A percentile compares a stretch with the other conserved stretches of the same genome.
Evolutionary conservation across 37 sponge, comb jelly and placozoan species (phyloP).

Genomic region (Halisarca cf. caerulea): DNA sequence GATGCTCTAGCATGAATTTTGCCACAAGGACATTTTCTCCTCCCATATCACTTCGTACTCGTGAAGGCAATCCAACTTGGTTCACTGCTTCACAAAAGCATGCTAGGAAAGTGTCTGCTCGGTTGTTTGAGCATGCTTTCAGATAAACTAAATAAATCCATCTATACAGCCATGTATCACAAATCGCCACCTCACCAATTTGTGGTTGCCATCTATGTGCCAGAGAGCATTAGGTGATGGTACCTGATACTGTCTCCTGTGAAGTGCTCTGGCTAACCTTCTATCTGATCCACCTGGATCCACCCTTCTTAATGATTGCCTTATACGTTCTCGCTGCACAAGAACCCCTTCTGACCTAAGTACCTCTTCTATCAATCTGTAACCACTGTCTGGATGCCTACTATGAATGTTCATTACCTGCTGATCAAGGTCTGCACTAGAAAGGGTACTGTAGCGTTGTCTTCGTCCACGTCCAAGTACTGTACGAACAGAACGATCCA

Average conservation of each 20-base stretch:
- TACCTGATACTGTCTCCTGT: conserved; percentile 46
- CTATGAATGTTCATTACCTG: no score
- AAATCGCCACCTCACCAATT: conserved; percentile 61
- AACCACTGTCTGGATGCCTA: no score
- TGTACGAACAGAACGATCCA: conserved; percentile 38
- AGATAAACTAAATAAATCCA: conserved; percentile 60
- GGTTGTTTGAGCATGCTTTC: conserved; percentile 52
- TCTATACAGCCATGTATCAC: conserved; percentile 71
- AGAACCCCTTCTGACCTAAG: no score
- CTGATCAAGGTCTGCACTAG: no score
- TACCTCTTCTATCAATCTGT: no score
- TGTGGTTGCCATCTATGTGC: conserved; percentile 76
- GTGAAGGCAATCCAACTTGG: conserved; percentile 60
- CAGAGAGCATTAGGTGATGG: conserved; percentile 67
- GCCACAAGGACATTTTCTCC: conserved; percentile 67
- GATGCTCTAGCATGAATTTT: conserved; percentile 63
- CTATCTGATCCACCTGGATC: no score
- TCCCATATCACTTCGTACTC: conserved; percentile 65
- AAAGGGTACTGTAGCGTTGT: not conserved
- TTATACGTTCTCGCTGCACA: no score
- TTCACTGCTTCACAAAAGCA: conserved; percentile 52
- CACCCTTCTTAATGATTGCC: no score
- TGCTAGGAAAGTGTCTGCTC: conserved; percentile 50
- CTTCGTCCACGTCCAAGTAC: conserved; percentile 2
- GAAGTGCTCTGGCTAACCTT: conserved; percentile 42